Base-by-base conservation (phyloP, 2,888 invertebrate genomes). In the Onthophagus sagittarius region DNA sequence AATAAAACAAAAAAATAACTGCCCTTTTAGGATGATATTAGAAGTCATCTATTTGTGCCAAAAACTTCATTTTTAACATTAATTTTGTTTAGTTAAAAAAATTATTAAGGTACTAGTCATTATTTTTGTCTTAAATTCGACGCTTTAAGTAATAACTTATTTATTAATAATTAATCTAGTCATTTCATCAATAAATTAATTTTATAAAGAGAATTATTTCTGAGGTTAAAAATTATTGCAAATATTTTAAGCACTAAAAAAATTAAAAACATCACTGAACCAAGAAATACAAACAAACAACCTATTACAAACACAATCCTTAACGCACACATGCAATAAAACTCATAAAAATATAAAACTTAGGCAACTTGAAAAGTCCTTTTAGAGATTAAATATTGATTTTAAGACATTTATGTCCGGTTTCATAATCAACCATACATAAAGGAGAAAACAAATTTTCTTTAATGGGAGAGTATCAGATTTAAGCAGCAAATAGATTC, bases 221-320 rank as follows among this genome's bases (percentile, higher is more conserved):
- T 70, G 23, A 67, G 15, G 53, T 13, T 15, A 62, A 31, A 32
- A 63, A 73, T 70, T 75, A 75, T 75, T 75, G 69, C 75, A 75
- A 71, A 75, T 75, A 75, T 75, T 75, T 75, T 75, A 75, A 75
- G 73, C 75, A 75, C 75, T 75, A 62, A n/a, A 9, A 53, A 70
- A 62, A 32, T 23, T 15, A 7, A 62, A 70, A 70, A 70, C 15
- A 11, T 65, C 4, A 31, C 13, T 23, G 4, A 65, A 65, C 13
- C 13, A n/a, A 15, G 7, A 53, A 53, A 53, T 53, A 53, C 39
- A 53, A 63, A 63, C 63, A 63, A 15, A 14, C 15, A 15, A 14
- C 63, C 63, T 63, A 15, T 15, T 15, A 32, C 11, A 65, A 31
- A 32, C 65, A 65, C 23, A 65, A 65, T 65, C 32, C 39, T 53